Conservation (phyloP, 92 coral and sea anemone genomes). For the Phenganax stokvisi region DNA sequence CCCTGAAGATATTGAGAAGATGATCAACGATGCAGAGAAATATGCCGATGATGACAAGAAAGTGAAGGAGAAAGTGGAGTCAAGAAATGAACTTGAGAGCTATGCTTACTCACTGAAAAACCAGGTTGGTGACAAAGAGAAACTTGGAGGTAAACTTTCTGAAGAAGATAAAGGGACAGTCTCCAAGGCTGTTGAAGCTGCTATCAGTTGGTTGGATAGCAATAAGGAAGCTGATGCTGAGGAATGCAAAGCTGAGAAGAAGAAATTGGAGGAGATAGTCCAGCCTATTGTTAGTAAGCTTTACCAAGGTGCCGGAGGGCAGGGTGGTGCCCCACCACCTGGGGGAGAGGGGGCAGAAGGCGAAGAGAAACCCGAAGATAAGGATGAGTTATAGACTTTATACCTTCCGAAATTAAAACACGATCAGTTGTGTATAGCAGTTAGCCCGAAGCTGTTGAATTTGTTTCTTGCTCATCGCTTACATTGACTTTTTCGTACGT, state of each 20-base stretch:
- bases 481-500: neutral
- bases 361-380: slow-evolving; percentile 93
- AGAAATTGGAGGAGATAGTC: slow-evolving; percentile 87
- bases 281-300: slow-evolving; percentile 97
- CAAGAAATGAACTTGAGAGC: slow-evolving; percentile 92
- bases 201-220: slow-evolving; percentile 90
- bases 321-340: slow-evolving; percentile 59
- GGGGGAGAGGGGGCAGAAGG: slow-evolving; percentile 53
- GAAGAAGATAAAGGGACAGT: slow-evolving; percentile 95
- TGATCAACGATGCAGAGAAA: slow-evolving; percentile 98
- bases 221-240: slow-evolving; percentile 81
- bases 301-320: slow-evolving; percentile 94
- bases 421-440: neutral
- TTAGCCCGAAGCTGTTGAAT: slow-evolving; percentile 13
- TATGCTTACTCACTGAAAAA: slow-evolving; percentile 92
- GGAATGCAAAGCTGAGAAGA: slow-evolving; percentile 87
- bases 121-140: slow-evolving; percentile 96
- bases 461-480: neutral
- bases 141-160: slow-evolving; percentile 91
- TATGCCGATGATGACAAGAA: slow-evolving; percentile 97
- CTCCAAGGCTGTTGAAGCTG: slow-evolving; percentile 74
- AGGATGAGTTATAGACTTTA: slow-evolving; percentile 77
- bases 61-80: slow-evolving; percentile 85
- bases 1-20: slow-evolving; percentile 94
- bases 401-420: neutral